Percentiles rank a stretch among this genome's conserved stretches.
Evolutionary conservation across 2,113 vertebrate species (phyloP).

Genomic region (Dolichotis patagonum): DNA sequence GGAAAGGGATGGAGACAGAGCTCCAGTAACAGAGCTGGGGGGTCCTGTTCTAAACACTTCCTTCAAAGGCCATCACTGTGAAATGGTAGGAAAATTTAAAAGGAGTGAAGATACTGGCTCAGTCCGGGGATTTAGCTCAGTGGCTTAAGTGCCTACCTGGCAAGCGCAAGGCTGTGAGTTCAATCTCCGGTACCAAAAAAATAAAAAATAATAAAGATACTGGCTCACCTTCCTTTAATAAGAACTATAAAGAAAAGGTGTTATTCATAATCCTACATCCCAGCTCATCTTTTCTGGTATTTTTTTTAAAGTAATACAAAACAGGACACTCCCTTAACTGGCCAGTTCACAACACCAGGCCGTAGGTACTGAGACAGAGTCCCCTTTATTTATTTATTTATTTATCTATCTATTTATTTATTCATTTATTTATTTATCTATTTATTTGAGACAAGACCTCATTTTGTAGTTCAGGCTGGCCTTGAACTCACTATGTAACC

Average conservation of each 20-base stretch:
- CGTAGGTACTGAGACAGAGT: background rate
- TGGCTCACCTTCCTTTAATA: too few relatives aligned
- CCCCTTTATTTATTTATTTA: too few relatives aligned
- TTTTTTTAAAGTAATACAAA: background rate
- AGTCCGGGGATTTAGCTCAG: too few relatives aligned
- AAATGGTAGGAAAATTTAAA: background rate
- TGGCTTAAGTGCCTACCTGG: too few relatives aligned
- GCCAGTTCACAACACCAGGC: background rate
- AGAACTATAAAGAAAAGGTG: background rate
- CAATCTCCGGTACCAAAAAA: too few relatives aligned
- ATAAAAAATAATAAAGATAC: too few relatives aligned
- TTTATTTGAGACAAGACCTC: background rate
- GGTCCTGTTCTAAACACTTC: background rate
- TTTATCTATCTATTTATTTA: too few relatives aligned
- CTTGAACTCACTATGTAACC: background rate
- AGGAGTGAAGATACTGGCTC: background rate
- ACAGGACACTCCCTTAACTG: background rate
- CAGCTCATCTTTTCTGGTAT: background rate
- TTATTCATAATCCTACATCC: background rate
- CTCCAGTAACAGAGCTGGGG: background rate
- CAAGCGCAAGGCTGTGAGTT: too few relatives aligned
- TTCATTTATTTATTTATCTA: too few relatives aligned
- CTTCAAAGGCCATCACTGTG: fast-evolving
- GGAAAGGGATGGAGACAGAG: background rate
- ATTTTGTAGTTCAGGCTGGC: background rate